These are phyloP conservation scores for Elymnias hypermnestra DNA, from an alignment of 1,140 invertebrate genomes.

Conservation along the genomic window DNA sequence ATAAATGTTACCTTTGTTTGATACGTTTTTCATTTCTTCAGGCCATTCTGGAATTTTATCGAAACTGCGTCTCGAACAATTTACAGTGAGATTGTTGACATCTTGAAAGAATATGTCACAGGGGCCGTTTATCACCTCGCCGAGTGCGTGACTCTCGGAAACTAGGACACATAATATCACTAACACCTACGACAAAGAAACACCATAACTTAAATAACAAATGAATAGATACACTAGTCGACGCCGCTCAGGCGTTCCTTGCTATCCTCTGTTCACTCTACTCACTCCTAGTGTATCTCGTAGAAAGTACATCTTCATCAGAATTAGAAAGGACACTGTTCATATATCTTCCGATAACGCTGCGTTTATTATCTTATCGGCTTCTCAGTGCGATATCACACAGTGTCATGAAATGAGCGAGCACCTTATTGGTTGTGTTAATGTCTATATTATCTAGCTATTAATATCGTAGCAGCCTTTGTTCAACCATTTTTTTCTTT, in stretches of 20 bases:
- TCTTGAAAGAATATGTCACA: constrained; percentile 56
- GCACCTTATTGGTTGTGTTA: constrained; percentile 58
- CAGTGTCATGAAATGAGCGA: constrained; percentile 49
- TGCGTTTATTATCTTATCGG: constrained; percentile 66
- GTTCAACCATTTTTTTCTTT: constrained; percentile 54
- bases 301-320: constrained; percentile 53
- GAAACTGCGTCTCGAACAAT: constrained; percentile 55
- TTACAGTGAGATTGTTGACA: constrained; percentile 51
- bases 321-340: constrained; percentile 54
- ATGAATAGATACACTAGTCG: neutral
- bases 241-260: neutral
- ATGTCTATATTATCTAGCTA: constrained; percentile 52
- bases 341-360: constrained; percentile 43
- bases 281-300: constrained; percentile 42
- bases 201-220: constrained; percentile 6
- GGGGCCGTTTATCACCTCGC: constrained; percentile 25
- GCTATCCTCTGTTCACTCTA: constrained; percentile 25
- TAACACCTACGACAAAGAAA: constrained; percentile 44
- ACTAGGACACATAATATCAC: constrained; percentile 31
- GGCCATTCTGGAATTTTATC: constrained; percentile 50
- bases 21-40: constrained; percentile 35
- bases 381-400: constrained; percentile 53
- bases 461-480: constrained; percentile 39
- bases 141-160: constrained; percentile 31
- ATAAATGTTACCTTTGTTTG: constrained; percentile 45